Conservation (phyloP, 2,113 vertebrate genomes). For the Rhinogobius similis region DNA sequence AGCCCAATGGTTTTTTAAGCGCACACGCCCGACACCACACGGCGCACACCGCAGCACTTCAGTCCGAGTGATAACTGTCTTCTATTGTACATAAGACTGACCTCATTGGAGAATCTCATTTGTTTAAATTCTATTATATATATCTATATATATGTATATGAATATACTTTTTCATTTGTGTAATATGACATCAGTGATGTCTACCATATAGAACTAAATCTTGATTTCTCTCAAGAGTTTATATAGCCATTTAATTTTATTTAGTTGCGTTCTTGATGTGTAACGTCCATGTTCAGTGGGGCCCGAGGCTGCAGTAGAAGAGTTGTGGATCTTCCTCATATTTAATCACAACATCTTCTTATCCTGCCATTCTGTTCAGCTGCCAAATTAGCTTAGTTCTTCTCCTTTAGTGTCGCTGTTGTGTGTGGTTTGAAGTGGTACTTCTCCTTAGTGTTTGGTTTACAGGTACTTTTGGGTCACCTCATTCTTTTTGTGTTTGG, state of each 20-base stretch:
- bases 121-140: constrained; percentile 74
- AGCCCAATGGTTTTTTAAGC: constrained; percentile 89
- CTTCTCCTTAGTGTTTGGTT: constrained; percentile 88
- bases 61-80: constrained; percentile 86
- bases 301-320: constrained; percentile 88
- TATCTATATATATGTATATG: constrained; percentile 67
- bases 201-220: constrained; percentile 98
- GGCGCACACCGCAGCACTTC: constrained; percentile 88
- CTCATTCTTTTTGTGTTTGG: constrained; percentile 63
- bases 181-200: constrained; percentile 99
- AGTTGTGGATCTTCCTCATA: constrained; percentile 75
- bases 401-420: constrained; percentile 49
- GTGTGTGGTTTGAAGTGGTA: constrained; percentile 75
- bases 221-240: constrained; percentile 99
- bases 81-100: constrained; percentile 85
- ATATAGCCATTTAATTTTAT: constrained; percentile 89
- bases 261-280: constrained; percentile 85
- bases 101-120: constrained; percentile 95
- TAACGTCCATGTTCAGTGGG: constrained; percentile 85
- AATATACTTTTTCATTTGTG: constrained; percentile 78
- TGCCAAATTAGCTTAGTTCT: constrained; percentile 76
- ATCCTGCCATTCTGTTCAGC: constrained; percentile 80
- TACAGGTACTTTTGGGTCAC: constrained; percentile 84
- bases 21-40: constrained; percentile 90
- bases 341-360: constrained; percentile 70